A percentile compares a stretch with the other conserved stretches of the same genome.
Evolutionary conservation across 2,113 vertebrate species (phyloP).

Genomic region (Thermophis baileyi): DNA sequence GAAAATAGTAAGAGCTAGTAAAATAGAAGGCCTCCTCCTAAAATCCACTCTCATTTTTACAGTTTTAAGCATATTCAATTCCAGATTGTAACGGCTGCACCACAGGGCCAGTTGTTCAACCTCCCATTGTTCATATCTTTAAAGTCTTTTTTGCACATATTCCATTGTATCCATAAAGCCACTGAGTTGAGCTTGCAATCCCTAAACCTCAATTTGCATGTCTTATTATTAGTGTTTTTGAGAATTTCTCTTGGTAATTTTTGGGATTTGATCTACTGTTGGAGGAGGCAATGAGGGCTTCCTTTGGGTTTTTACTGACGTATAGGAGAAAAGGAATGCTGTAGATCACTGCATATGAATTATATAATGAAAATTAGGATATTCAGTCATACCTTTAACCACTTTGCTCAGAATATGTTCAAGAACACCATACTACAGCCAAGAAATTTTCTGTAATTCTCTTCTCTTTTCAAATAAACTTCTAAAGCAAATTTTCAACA

Average conservation of each 20-base stretch:
- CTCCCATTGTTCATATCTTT: background rate
- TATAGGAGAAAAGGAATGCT: background rate
- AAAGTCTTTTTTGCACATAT: background rate
- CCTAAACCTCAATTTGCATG: background rate
- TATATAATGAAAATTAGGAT: background rate
- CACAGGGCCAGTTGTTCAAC: too few species aligned
- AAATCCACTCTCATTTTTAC: too few species aligned
- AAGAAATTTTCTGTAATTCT: background rate
- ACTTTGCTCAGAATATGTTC: background rate
- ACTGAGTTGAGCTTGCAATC: background rate
- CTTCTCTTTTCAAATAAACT: background rate
- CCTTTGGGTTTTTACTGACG: background rate
- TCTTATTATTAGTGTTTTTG: background rate
- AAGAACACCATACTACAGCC: background rate
- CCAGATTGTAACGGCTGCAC: too few species aligned
- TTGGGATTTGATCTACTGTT: background rate
- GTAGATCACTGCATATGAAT: background rate
- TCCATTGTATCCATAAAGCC: background rate
- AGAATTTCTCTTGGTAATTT: background rate
- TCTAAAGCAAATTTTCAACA: background rate
- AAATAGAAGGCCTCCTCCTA: too few species aligned
- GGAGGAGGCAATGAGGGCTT: background rate
- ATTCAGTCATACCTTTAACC: background rate
- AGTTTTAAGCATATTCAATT: too few species aligned
- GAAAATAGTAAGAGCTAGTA: too few species aligned